A percentile compares a stretch with the other conserved stretches of the same genome.
Conservation (phyloP, 2,113 vertebrate species). For the Datnioides undecimradiatus region DNA sequence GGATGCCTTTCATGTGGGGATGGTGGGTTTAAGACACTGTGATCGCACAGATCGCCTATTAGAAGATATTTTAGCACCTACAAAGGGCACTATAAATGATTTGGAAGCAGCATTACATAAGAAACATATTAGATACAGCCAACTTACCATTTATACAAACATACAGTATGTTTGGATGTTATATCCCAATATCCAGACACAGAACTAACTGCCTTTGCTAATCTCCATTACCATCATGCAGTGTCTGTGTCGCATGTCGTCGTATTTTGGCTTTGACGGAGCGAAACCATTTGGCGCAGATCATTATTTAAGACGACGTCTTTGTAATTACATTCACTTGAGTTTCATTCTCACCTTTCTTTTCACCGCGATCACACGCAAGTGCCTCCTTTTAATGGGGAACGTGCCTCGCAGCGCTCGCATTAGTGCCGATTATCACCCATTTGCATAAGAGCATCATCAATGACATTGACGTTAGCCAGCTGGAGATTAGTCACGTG, state of each 20-base stretch:
- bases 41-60: conserved; percentile 46
- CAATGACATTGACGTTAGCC: background rate
- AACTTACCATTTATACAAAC: no score
- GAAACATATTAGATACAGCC: conserved; percentile 4
- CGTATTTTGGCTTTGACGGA: no score
- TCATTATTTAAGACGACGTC: background rate
- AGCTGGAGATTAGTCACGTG: background rate
- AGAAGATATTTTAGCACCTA: conserved; percentile 47
- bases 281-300: background rate
- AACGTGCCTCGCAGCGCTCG: background rate
- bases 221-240: background rate
- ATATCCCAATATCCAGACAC: no score
- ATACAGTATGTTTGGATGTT: no score
- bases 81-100: conserved; percentile 34
- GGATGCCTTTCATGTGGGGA: conserved; percentile 44
- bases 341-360: background rate
- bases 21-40: conserved; percentile 56
- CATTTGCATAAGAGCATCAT: conserved; percentile 1
- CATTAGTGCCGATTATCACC: background rate
- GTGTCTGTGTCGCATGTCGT: no score
- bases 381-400: background rate
- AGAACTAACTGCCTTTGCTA: background rate
- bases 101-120: conserved; percentile 25
- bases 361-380: background rate
- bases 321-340: background rate